phyloP scores from a whole-genome alignment of 2,113 vertebrate species.

The Gymnogyps californianus region DNA sequence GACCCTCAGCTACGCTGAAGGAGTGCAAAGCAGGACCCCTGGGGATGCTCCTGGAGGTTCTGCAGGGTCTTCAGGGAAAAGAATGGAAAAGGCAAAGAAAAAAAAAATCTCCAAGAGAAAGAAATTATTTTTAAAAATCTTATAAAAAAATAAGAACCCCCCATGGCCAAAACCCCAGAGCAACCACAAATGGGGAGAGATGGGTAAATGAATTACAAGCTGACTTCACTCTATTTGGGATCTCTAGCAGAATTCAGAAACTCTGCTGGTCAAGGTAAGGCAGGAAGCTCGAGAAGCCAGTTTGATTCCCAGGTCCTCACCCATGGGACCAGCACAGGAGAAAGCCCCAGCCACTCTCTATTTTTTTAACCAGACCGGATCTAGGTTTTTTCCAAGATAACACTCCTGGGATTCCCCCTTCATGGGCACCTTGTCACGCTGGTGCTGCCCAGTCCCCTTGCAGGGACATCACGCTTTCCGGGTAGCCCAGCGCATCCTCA shows the following conservation, averaged over 20 bases:
- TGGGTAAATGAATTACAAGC: neutral
- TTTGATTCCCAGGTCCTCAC: neutral
- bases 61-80: neutral
- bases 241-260: neutral
- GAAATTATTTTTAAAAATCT: neutral
- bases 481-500: neutral
- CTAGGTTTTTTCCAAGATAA: neutral
- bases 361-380: neutral
- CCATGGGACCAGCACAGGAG: neutral
- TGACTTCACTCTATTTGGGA: neutral
- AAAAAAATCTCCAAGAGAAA: neutral
- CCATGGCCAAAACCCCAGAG: neutral
- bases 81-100: neutral
- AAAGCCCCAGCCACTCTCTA: neutral
- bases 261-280: neutral
- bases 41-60: neutral
- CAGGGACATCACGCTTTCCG: accelerated
- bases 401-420: neutral
- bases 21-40: neutral
- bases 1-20: neutral
- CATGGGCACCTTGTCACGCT: neutral
- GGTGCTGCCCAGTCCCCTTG: too few species aligned
- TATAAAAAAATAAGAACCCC: neutral
- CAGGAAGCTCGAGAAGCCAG: neutral
- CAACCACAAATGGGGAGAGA: neutral